A percentile compares a stretch with the other conserved stretches of the same genome.
phyloP scores from a whole-genome alignment of 2,113 vertebrate genomes.

The Astatotilapia flaviijosephi region DNA sequence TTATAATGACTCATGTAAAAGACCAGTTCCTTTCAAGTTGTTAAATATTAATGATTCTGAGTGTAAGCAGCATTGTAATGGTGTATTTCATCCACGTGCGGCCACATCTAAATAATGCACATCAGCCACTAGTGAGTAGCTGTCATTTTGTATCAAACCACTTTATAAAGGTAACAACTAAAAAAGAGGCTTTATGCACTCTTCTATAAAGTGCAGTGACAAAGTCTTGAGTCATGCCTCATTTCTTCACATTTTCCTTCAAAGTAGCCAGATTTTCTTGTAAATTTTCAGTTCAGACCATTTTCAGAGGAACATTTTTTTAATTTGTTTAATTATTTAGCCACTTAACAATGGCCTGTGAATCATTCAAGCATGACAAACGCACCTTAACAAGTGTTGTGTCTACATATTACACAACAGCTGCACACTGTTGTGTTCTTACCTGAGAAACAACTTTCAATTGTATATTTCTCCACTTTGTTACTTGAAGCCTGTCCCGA shows the following conservation, averaged over 20 bases:
- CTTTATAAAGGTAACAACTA: not conserved
- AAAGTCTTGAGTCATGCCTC: not conserved
- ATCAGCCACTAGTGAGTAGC: not conserved
- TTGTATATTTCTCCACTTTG: not conserved
- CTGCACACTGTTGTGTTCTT: not conserved
- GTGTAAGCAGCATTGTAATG: constrained; percentile 3
- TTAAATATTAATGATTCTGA: constrained; percentile 24
- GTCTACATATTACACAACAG: not conserved
- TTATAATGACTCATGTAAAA: constrained; percentile 3
- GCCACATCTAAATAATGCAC: not conserved
- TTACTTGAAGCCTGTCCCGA: not conserved
- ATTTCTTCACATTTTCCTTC: not conserved
- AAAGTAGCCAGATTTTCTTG: not conserved
- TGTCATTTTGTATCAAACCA: not conserved
- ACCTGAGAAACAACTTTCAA: not conserved
- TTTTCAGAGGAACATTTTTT: not conserved
- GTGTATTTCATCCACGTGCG: not conserved
- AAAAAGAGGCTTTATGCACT: not conserved
- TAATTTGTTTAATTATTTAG: not conserved
- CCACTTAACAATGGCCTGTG: not conserved
- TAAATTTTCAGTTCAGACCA: not conserved
- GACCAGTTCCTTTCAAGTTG: not conserved
- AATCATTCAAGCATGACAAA: not conserved
- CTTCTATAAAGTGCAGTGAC: not conserved
- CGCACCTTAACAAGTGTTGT: not conserved